Conservation (phyloP, 1,140 invertebrate species). For the Zaprionus africanus region DNA sequence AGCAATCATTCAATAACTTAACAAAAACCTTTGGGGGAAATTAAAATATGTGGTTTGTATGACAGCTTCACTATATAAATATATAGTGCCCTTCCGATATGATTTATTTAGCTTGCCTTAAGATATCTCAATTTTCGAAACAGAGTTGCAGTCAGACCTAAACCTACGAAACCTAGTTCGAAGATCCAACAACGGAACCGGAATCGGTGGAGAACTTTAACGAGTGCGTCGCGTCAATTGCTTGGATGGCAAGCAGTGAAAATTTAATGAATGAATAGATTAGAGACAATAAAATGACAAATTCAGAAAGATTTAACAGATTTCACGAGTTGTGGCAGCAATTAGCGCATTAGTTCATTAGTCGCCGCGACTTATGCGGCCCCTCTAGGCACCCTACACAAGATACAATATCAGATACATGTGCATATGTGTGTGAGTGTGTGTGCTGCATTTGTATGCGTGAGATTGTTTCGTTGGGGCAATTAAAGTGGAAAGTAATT, state of each 20-base stretch:
- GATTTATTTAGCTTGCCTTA: too few species aligned
- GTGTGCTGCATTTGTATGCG: slow-evolving; percentile 14
- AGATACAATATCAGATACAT: background rate
- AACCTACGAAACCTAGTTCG: background rate
- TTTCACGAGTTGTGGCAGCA: slow-evolving; percentile 1
- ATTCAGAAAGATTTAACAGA: slow-evolving; percentile 6
- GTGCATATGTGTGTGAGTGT: background rate
- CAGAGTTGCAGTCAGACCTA: background rate
- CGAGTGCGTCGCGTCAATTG: slow-evolving; percentile 9
- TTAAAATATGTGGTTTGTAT: too few species aligned
- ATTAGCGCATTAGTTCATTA: slow-evolving; percentile 36
- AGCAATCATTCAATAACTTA: background rate
- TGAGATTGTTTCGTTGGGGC: background rate
- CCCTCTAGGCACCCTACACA: background rate
- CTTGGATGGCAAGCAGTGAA: background rate
- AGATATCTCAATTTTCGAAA: background rate
- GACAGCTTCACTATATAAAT: too few species aligned
- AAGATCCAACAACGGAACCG: too few species aligned
- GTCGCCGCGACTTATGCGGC: background rate
- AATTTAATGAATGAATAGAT: slow-evolving; percentile 8
- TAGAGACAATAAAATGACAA: slow-evolving; percentile 27
- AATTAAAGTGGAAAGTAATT: slow-evolving; percentile 26
- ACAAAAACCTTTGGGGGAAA: too few species aligned
- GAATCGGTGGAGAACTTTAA: background rate
- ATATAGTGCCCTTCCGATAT: too few species aligned